These are phyloP conservation scores for Tursiops truncatus DNA, from an alignment of 2,113 vertebrate species.

Conservation along the genomic window DNA sequence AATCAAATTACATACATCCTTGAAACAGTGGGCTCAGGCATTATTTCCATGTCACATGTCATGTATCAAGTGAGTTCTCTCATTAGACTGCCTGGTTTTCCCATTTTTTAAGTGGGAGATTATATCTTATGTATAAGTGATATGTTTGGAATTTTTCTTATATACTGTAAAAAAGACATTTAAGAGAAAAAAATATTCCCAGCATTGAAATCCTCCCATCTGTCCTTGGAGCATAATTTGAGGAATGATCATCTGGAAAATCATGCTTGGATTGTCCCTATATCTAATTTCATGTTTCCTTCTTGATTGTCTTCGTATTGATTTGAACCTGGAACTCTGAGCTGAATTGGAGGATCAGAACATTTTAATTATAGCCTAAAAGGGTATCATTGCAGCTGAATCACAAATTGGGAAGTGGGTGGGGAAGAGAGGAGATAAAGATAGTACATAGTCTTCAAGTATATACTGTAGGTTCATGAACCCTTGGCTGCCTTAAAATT, in stretches of 20 bases:
- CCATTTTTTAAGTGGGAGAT: slow-evolving; percentile 32
- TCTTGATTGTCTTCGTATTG: slow-evolving; percentile 29
- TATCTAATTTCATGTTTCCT: slow-evolving; percentile 34
- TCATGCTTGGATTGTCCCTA: background rate
- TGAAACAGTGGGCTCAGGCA: background rate
- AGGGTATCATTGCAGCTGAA: slow-evolving; percentile 35
- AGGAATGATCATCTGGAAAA: slow-evolving; percentile 30
- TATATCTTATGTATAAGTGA: background rate
- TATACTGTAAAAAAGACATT: background rate
- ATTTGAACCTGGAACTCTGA: slow-evolving; percentile 59
- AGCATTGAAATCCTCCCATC: slow-evolving; percentile 8
- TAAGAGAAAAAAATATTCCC: slow-evolving; percentile 6
- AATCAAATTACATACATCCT: background rate
- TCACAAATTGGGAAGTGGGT: background rate
- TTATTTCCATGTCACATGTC: background rate
- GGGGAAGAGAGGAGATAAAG: background rate
- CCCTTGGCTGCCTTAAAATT: background rate
- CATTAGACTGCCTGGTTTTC: background rate
- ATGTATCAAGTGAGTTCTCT: background rate
- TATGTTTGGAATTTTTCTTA: slow-evolving; percentile 17
- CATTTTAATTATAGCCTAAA: slow-evolving; percentile 64
- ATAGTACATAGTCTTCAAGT: background rate
- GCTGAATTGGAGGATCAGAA: slow-evolving; percentile 40
- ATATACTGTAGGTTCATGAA: background rate
- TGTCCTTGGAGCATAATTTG: background rate